Evolutionary conservation across 2,797 vertebrate genomes (phyloP), one percentile per base, ranked within the genome.

Genomic region (Siniperca scherzeri): DNA sequence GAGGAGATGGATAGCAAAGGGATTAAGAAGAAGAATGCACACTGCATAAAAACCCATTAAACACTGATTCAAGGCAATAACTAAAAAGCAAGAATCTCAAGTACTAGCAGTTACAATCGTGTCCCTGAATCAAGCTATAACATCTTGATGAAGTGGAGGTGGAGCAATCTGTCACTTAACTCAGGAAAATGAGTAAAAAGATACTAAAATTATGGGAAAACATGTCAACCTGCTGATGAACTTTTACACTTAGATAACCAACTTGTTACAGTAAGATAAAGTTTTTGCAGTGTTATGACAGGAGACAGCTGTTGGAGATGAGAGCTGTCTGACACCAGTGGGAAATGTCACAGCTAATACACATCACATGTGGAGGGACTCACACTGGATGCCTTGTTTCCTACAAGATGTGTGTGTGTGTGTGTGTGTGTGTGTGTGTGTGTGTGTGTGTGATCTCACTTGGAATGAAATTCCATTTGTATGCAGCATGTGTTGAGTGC

Each of bases 221-320:
- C 17, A 7, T 17, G 40, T 44, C 27, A 55, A 33, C 5, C 46
- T 1, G 21, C 36, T 78, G n/a, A 73, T 62, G 21, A 65, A 82
- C 48, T n/a, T 33, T 38, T 14, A 27, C 59, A 59, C n/a, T 42
- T 46, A 9, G 30, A 42, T 44, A 66, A 65, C 22, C 59, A 14
- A 79, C 73, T 69, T 67, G 72, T 67, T 70, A 42, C 40, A 21
- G 48, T 38, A 22, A 46, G 60, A 65, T 42, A 52, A 59, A 4
- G 19, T 60, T 75, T 67, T 69, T 46, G 36, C 69, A 72, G 71
- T n/a, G 83, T 57, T 56, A 70, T 82, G 90, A 83, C 83, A 87
- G 83, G 59, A 91, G 91, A 88, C 94, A 95, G 93, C 94, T 95
- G 95, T 92, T 91, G 89, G 82, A 91, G 89, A 92, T 69, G 74